Evolutionary conservation across 2,888 invertebrate genomes (phyloP), one percentile per base, ranked within the genome.

Genomic region (Enchytraeus crypticus): DNA sequence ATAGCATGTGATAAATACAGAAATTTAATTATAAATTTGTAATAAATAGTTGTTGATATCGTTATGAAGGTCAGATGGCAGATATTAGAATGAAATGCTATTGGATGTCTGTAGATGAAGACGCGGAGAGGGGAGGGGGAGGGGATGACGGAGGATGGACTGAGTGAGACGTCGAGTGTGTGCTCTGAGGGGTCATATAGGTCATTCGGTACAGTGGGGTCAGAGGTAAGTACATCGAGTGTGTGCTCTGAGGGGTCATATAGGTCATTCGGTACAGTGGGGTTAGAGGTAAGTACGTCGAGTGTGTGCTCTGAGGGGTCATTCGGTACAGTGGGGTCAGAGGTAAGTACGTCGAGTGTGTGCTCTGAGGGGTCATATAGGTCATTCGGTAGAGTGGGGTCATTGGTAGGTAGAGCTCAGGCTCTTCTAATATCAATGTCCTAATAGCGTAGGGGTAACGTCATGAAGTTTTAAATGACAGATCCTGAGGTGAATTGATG

Each of bases 281-380:
- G 78, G 57, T 75, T 72, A 51, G 74, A 72, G 46, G 77, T 92
- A 5, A 95, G 96, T 78, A 93, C 92, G 0, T 95, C 93, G 53
- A 93, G 92, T 74, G 88, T 95, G 11, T 93, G 93, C 77, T 95
- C 93, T 0, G 95, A 95, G 72, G 77, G 76, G 26, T 77, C 77
- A 1, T 74, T 68, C 59, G 71, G 72, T 51, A 74, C 74, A 5
- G 73, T 71, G n/a, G 53, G 53, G n/a, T 76, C 74, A 4, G 78
- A 77, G 66, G 79, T 78, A 57, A 75, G 72, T 53, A 74, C 72
- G 46, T 77, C 92, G 5, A 95, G 96, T 78, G 93, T 92, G 0
- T 95, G 93, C 53, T 93, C 92, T 74, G 88, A 95, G 11, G 93
- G 93, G 77, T 95, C 93, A 0, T 95, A 95, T 72, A 77, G 76